These are phyloP conservation scores for Cyprinus carpio DNA, from an alignment of 2,113 vertebrate species.

Conservation along the genomic window DNA sequence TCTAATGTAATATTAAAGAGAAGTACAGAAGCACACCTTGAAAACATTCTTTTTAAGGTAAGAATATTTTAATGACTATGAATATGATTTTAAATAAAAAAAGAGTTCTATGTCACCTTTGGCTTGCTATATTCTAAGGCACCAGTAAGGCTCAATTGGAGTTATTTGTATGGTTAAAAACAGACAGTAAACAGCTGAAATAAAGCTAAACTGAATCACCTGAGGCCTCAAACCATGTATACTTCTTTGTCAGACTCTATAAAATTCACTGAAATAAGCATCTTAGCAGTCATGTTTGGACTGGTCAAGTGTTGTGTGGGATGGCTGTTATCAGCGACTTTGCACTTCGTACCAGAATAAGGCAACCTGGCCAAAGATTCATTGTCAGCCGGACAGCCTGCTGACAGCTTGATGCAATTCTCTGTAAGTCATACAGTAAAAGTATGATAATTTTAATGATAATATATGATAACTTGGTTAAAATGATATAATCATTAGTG, in stretches of 20 bases:
- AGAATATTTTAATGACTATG: neutral
- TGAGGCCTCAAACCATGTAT: neutral
- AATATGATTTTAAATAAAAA: neutral
- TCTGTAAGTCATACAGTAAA: neutral
- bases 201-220: neutral
- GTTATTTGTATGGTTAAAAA: neutral
- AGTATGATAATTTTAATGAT: neutral
- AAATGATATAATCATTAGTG: neutral
- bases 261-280: conserved; percentile 50
- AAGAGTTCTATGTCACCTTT: neutral
- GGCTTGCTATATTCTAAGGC: neutral
- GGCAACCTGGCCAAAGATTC: conserved; percentile 16
- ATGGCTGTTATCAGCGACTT: conserved; percentile 40
- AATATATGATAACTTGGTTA: neutral
- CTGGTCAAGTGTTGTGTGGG: conserved; percentile 50
- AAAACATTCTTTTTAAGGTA: neutral
- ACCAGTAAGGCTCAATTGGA: neutral
- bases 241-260: conserved; percentile 24
- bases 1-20: neutral
- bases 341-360: conserved; percentile 40
- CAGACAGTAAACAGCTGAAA: neutral
- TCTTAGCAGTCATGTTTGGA: conserved; percentile 35
- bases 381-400: neutral
- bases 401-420: neutral
- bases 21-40: neutral